Conservation (phyloP, 2,113 vertebrate genomes). For the Syrrhaptes paradoxus region DNA sequence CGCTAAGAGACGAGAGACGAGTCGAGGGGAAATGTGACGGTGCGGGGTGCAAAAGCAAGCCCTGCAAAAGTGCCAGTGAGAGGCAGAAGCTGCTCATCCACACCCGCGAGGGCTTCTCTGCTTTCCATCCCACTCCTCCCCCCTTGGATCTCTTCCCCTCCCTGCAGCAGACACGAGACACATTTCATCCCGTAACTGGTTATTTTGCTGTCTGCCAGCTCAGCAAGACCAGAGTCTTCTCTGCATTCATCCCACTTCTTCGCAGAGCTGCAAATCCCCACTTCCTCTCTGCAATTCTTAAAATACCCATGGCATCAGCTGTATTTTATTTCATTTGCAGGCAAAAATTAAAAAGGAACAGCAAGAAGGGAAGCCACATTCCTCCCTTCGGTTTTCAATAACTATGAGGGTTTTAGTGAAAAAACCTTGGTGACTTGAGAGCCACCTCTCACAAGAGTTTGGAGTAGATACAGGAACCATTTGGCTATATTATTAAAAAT, state of each 20-base stretch:
- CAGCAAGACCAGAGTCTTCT: constrained; percentile 31
- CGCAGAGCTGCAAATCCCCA: not conserved
- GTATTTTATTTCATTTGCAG: not conserved
- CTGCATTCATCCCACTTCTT: constrained; percentile 26
- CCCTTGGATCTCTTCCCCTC: not conserved
- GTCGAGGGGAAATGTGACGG: not conserved
- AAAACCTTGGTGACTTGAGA: not conserved
- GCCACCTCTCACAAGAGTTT: not conserved
- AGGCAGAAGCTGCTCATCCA: not conserved
- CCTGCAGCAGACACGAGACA: not conserved
- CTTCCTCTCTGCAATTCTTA: constrained; percentile 27
- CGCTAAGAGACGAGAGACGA: not conserved
- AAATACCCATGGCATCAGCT: constrained; percentile 29
- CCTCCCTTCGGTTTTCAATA: not conserved
- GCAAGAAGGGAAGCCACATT: not conserved
- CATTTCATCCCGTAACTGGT: not conserved
- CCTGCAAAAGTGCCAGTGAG: not conserved
- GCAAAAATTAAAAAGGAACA: not conserved
- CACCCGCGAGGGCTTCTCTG: not conserved
- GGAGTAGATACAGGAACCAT: not conserved
- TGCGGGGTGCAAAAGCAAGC: not conserved
- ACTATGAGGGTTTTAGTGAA: not conserved
- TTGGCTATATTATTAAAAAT: not conserved
- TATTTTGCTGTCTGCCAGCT: constrained; percentile 36
- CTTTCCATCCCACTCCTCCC: not conserved